Evolutionary conservation across 2,113 vertebrate species (phyloP), one percentile per base, ranked within the genome.

Genomic region (Pardalotus punctatus): DNA sequence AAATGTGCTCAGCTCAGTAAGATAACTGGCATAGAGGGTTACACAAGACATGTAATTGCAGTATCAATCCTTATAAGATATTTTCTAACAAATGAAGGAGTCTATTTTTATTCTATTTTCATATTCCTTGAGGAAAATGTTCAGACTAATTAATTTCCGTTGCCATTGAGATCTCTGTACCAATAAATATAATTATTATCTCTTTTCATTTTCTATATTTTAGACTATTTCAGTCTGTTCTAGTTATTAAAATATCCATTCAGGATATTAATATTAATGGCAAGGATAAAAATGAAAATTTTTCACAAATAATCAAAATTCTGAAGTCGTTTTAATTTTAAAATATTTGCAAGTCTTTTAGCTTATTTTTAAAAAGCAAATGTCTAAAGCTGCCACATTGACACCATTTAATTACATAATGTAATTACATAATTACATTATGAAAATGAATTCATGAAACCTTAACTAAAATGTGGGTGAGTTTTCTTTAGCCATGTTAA

Each of bases 31-130:
- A 66, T 42, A 35, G 22, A 25, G 48, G 19, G 29, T 62, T 81
- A 36, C 0, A 9, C 38, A 94, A 71, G 51, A 36, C 15, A 57
- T 50, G 4, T 65, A 54, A 95, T 85, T 80, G 65, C 36, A 50
- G 11, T 33, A 85, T 81, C 40, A 78, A 35, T 62, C 48, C 15
- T 24, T 86, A 31, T 51, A 84, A 77, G 77, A 47, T 40, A 84
- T 88, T 88, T 92, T 76, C 31, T 58, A 86, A 90, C 36, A 81
- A 88, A 95, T 90, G 38, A 33, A 80, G 29, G 21, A 81, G 43
- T 38, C 85, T 84, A 64, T 81, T 96, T 90, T 94, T 83, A 84
- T 82, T 93, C 50, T 74, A 47, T 92, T 91, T 94, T 85, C 31
- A 35, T 81, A 40, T 72, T 89, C 24, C 42, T 80, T 31, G 33